These are phyloP conservation scores for Silurus glanis DNA, from an alignment of 2,113 vertebrate species.

Conservation along the genomic window DNA sequence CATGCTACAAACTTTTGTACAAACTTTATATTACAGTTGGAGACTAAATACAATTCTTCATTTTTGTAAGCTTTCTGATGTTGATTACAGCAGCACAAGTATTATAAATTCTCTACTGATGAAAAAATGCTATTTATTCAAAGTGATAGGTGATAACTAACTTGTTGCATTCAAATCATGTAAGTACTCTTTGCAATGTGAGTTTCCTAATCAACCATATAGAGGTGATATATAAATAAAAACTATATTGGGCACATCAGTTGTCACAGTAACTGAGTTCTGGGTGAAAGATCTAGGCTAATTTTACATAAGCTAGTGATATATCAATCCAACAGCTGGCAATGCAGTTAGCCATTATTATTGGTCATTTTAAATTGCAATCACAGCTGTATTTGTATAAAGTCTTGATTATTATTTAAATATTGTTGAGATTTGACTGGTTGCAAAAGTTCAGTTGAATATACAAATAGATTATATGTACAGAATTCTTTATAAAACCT, in stretches of 20 bases:
- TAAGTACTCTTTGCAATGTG: background rate
- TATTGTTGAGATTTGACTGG: background rate
- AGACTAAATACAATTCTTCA: background rate
- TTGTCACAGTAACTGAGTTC: background rate
- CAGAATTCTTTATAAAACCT: background rate
- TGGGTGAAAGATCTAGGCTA: background rate
- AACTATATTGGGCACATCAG: background rate
- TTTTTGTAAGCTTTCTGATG: too few species aligned
- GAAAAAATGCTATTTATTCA: background rate
- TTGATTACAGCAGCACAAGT: background rate
- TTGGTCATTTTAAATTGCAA: too few species aligned
- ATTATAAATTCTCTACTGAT: background rate
- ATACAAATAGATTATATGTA: background rate
- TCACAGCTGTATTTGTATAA: background rate
- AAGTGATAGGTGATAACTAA: background rate
- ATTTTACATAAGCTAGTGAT: background rate
- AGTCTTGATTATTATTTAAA: background rate
- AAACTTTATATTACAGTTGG: background rate
- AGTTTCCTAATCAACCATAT: background rate
- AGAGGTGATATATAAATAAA: background rate
- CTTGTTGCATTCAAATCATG: background rate
- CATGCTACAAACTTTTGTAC: too few species aligned
- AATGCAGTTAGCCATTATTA: too few species aligned
- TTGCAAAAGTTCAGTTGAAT: background rate
- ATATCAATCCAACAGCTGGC: too few species aligned